Conservation (phyloP, 2,797 vertebrate genomes). For the Bufotes viridis region DNA sequence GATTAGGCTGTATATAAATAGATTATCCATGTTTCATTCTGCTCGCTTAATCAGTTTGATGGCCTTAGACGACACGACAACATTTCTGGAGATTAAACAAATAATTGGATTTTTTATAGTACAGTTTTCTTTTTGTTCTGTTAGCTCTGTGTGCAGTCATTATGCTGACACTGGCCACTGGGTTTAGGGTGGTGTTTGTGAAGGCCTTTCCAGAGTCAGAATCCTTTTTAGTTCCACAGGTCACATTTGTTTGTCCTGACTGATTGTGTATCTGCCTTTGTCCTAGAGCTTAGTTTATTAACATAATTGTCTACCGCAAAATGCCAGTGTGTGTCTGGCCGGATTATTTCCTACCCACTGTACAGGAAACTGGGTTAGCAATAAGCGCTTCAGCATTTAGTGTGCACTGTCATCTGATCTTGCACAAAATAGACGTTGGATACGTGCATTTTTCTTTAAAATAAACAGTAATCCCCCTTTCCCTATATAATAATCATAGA, state of each 20-base stretch:
- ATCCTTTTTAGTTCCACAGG: constrained; percentile 32
- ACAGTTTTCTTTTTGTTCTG: constrained; percentile 16
- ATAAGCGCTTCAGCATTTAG: neutral
- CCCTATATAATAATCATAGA: neutral
- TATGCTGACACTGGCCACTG: constrained; percentile 41
- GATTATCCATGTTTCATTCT: neutral
- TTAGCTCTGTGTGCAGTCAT: neutral
- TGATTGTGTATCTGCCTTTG: constrained; percentile 52
- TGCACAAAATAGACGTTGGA: neutral
- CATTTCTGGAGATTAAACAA: constrained; percentile 32
- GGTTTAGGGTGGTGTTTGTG: constrained; percentile 33
- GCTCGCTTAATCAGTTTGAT: neutral
- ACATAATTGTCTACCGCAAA: constrained; percentile 52
- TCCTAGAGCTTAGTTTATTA: constrained; percentile 58
- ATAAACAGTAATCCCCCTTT: neutral
- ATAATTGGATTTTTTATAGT: constrained; percentile 10
- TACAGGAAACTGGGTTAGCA: constrained; percentile 29
- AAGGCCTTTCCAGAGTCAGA: constrained; percentile 46
- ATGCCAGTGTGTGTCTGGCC: constrained; percentile 45
- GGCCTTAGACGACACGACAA: neutral
- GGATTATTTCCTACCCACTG: constrained; percentile 26
- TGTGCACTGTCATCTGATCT: neutral
- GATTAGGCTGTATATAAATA: neutral
- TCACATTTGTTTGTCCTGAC: constrained; percentile 46
- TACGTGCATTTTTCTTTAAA: neutral